A percentile compares a stretch with the other conserved stretches of the same genome.
phyloP scores from a whole-genome alignment of 2,888 invertebrate species.

The Ectemnius continuus region DNA sequence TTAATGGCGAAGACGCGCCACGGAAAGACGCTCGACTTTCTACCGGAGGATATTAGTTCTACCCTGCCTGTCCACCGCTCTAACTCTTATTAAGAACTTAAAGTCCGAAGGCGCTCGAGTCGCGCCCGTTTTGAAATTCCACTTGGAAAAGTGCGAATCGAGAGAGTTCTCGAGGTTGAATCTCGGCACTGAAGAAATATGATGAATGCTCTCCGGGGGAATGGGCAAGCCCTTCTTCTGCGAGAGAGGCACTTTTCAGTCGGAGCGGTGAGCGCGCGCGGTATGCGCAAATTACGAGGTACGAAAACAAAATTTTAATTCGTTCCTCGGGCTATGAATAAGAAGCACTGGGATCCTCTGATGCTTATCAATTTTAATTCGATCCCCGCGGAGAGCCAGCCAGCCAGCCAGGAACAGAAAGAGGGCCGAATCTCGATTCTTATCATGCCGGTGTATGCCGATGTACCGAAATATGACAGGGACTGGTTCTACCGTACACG shows the following conservation, averaged over 20 bases:
- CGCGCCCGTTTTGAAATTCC: not conserved
- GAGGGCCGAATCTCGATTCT: slow-evolving; percentile 27
- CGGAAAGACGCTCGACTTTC: slow-evolving; percentile 51
- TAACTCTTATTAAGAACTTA: too few relatives aligned
- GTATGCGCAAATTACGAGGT: slow-evolving; percentile 31
- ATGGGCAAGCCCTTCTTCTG: not conserved
- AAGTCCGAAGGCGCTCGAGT: not conserved
- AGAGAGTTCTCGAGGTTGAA: not conserved
- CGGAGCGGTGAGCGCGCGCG: not conserved
- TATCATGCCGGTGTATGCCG: slow-evolving; percentile 32
- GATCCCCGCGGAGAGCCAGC: slow-evolving; percentile 15
- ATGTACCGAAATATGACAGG: slow-evolving; percentile 39
- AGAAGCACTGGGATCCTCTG: slow-evolving; percentile 15
- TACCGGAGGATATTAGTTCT: slow-evolving; percentile 14
- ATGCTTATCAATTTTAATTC: slow-evolving; percentile 50
- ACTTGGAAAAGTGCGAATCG: slow-evolving; percentile 1
- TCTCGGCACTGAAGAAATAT: not conserved
- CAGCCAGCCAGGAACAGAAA: slow-evolving; percentile 23
- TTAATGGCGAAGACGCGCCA: slow-evolving; percentile 69
- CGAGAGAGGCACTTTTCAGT: not conserved
- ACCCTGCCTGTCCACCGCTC: slow-evolving; percentile 3
- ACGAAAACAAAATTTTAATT: slow-evolving; percentile 42
- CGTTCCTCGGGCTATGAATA: slow-evolving; percentile 5
- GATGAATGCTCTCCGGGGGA: not conserved
- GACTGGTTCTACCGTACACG: slow-evolving; percentile 36